phyloP scores from a whole-genome alignment of 2,888 invertebrate species.

The Oligia latruncula region DNA sequence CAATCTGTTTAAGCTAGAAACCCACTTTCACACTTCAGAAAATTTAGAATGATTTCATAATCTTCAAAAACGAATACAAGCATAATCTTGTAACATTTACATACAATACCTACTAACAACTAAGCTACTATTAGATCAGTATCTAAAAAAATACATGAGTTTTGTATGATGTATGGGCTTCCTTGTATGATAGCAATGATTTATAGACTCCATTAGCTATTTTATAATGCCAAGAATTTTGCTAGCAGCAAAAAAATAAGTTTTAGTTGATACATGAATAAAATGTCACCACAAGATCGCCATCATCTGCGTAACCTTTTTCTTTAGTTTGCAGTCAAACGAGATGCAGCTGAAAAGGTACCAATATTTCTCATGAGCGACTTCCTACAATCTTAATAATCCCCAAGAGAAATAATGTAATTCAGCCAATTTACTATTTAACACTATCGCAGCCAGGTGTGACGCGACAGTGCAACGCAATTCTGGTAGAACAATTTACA shows the following conservation, averaged over 20 bases:
- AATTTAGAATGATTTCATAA: constrained; percentile 13
- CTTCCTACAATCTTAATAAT: too few species aligned
- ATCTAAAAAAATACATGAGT: constrained; percentile 44
- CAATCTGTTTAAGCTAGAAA: neutral
- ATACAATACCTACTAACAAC: constrained; percentile 55
- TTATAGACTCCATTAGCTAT: constrained; percentile 18
- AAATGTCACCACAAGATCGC: neutral
- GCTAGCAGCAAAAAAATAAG: neutral
- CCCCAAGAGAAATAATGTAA: neutral
- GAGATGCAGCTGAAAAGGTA: neutral
- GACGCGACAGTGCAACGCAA: too few species aligned
- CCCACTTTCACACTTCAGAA: neutral
- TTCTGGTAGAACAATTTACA: too few species aligned
- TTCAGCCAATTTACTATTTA: neutral
- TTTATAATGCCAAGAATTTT: constrained; percentile 14
- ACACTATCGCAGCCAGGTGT: too few species aligned
- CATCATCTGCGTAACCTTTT: neutral
- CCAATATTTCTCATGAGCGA: neutral
- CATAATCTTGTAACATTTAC: constrained; percentile 42
- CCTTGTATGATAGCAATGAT: constrained; percentile 52
- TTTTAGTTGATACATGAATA: neutral
- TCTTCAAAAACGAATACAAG: neutral
- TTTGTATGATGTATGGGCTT: constrained; percentile 52
- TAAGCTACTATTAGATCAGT: constrained; percentile 23
- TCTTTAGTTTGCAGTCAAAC: neutral